Conservation (phyloP, 2,888 invertebrate species). For the Emmelina monodactyla region DNA sequence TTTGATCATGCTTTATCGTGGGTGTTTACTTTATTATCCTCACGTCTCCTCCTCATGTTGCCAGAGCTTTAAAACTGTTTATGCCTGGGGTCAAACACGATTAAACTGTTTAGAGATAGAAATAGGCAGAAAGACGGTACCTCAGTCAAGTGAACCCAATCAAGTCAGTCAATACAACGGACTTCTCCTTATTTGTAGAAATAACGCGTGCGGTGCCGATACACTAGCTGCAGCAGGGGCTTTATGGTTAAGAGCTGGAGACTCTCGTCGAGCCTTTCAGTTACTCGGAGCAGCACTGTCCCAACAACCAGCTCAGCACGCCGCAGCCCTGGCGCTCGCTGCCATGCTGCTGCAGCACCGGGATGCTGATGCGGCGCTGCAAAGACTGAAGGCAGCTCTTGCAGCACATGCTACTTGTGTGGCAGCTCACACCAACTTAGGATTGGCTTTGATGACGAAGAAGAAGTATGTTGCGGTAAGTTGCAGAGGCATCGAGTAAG, state of each 20-base stretch:
- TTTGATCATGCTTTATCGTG: conserved; percentile 78
- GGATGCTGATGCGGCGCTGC: conserved; percentile 51
- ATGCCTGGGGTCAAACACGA: too few species aligned
- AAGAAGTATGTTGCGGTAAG: conserved; percentile 52
- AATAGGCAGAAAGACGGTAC: too few species aligned
- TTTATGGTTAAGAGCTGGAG: conserved; percentile 51
- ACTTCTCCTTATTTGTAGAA: too few species aligned
- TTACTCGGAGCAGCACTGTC: conserved; percentile 61
- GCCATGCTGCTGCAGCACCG: conserved; percentile 62
- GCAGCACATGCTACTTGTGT: conserved; percentile 49
- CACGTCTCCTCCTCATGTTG: too few species aligned
- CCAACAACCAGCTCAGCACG: conserved; percentile 50
- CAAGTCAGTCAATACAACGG: too few species aligned
- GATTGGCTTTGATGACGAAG: conserved; percentile 46
- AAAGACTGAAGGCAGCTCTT: conserved; percentile 54
- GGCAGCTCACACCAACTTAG: conserved; percentile 48
- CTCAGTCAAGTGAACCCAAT: too few species aligned
- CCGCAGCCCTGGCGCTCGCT: conserved; percentile 57
- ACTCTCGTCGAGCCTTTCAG: conserved; percentile 60
- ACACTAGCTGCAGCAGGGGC: conserved; percentile 61
- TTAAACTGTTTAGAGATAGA: too few species aligned
- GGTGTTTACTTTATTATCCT: conserved; percentile 24
- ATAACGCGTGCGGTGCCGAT: conserved; percentile 51
- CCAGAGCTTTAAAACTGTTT: too few species aligned
- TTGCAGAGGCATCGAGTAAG: too few species aligned